Evolutionary conservation across 1,140 invertebrate genomes (phyloP).

Genomic region (Trachymyrmex septentrionalis): DNA sequence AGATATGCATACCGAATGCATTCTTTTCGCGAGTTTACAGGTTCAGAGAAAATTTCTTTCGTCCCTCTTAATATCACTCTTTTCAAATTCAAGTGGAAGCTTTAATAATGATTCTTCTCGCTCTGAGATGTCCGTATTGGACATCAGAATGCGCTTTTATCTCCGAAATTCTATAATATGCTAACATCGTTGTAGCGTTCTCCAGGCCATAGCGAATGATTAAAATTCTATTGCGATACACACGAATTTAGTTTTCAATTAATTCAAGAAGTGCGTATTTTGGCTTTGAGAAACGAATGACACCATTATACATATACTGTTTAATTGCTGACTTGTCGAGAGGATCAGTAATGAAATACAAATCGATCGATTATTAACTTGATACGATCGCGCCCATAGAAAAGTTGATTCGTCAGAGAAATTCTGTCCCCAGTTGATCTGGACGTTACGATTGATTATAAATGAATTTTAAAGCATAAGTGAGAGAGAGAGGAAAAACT

Average conservation of each 20-base stretch:
- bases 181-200: too few species aligned
- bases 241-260: conserved; percentile 25
- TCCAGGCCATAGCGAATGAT: not conserved
- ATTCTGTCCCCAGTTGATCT: too few species aligned
- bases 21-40: too few species aligned
- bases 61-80: not conserved
- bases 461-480: too few species aligned
- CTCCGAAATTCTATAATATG: too few species aligned
- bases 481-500: too few species aligned
- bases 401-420: too few species aligned
- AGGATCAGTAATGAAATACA: conserved; percentile 8
- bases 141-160: too few species aligned
- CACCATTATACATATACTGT: not conserved
- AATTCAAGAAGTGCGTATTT: not conserved
- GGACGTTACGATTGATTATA: too few species aligned
- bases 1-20: not conserved
- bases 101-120: not conserved
- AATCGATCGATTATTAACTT: not conserved
- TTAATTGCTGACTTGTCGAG: conserved; percentile 13
- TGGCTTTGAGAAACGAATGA: not conserved
- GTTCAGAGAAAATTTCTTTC: not conserved
- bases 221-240: conserved; percentile 10
- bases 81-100: not conserved
- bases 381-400: too few species aligned
- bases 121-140: too few species aligned